Base-by-base conservation (phyloP, 2,888 invertebrate species). In the Lissocephala sabroskyi region DNA sequence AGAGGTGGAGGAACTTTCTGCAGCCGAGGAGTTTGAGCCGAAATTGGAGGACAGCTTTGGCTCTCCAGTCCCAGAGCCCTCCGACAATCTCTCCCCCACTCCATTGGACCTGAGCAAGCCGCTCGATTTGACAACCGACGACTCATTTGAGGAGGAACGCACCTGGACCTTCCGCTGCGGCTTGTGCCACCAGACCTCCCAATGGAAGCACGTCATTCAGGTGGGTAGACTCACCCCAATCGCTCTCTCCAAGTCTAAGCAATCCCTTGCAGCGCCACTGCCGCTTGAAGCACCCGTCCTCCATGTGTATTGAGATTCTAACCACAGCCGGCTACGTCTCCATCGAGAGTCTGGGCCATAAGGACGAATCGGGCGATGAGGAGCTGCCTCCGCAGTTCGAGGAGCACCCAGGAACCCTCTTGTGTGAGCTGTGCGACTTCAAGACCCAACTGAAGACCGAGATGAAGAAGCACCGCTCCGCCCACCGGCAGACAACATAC, bases 71-170 rank as follows among this genome's bases (percentile, higher is more conserved):
- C n/a, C n/a, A n/a, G n/a, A n/a, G n/a, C n/a, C n/a, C n/a, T n/a
- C n/a, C n/a, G n/a, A n/a, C n/a, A n/a, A n/a, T n/a, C n/a, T n/a
- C n/a, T n/a, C n/a, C n/a, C n/a, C n/a, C n/a, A n/a, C n/a, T n/a
- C n/a, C 51, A 3, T 11, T 51, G 0, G 51, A 51, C 9, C 19
- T 52, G 3, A 45, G 52, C 13, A 51, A 50, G 17, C 37, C 47
- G n/a, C n/a, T n/a, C n/a, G n/a, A n/a, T 23, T 23, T 23, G 23
- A 23, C 23, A 4, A 30, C 4, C 30, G 30, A 30, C 3, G n/a
- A n/a, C n/a, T n/a, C n/a, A n/a, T n/a, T n/a, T n/a, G n/a, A n/a
- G n/a, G 30, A 30, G n/a, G 30, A 7, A 7, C 30, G 11, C 9
- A 3, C 9, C 30, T 10, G 10, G n/a, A 10, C 30, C 9, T 30